These are phyloP conservation scores for Meta bourneti DNA, from an alignment of 2,888 invertebrate species.

Conservation along the genomic window DNA sequence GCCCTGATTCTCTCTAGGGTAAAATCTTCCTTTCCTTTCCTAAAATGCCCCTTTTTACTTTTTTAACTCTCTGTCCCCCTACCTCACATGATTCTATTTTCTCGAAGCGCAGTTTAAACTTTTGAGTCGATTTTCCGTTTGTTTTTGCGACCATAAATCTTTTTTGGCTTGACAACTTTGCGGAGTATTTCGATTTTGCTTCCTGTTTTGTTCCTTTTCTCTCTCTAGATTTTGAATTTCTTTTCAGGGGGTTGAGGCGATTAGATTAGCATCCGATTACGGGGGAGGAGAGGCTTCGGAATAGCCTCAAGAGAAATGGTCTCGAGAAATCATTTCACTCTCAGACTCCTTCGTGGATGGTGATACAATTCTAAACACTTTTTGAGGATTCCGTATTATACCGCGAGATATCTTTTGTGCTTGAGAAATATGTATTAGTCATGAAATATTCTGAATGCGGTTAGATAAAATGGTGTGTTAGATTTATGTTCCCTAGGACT, in stretches of 20 bases:
- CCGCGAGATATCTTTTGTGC: not conserved
- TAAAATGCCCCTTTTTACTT: constrained; percentile 38
- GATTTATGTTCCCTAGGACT: not conserved
- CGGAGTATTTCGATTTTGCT: constrained; percentile 45
- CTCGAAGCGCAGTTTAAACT: constrained; percentile 67
- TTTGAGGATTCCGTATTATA: constrained; percentile 1
- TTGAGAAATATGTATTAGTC: not conserved
- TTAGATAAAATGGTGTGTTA: not conserved
- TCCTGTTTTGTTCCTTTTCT: constrained; percentile 18
- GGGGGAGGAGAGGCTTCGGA: constrained; percentile 1
- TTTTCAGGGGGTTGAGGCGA: constrained; percentile 36
- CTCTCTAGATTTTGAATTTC: constrained; percentile 39
- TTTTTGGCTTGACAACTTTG: constrained; percentile 69
- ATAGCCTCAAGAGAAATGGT: constrained; percentile 54
- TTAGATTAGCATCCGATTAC: constrained; percentile 71
- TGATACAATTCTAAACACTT: constrained; percentile 7
- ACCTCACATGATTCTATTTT: constrained; percentile 61
- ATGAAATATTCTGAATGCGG: not conserved
- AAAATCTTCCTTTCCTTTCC: constrained; percentile 53
- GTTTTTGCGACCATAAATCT: constrained; percentile 72
- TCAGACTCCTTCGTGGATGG: constrained; percentile 1
- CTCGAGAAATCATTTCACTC: constrained; percentile 55
- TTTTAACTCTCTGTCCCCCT: constrained; percentile 10
- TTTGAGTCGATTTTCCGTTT: constrained; percentile 73
- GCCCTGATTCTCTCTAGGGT: constrained; percentile 54